A percentile compares a stretch with the other conserved stretches of the same genome.
Evolutionary conservation across 2,113 vertebrate genomes (phyloP).

Genomic region (Labeo catla): DNA sequence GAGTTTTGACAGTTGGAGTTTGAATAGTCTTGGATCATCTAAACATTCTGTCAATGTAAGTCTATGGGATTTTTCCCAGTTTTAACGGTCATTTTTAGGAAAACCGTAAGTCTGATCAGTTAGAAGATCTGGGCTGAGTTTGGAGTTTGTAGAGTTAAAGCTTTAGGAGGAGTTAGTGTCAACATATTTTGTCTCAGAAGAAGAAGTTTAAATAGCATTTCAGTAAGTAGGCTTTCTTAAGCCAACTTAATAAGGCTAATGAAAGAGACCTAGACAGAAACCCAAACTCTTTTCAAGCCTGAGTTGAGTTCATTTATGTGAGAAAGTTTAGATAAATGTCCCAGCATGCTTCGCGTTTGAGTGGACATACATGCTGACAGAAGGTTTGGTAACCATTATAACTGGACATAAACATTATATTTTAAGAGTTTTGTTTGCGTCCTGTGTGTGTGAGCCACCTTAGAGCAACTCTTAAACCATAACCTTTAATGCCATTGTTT

Average conservation of each 20-base stretch:
- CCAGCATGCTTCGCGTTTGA: background rate
- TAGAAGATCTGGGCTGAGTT: too few species aligned
- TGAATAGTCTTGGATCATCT: too few species aligned
- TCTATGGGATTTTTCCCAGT: too few species aligned
- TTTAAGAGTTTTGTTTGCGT: background rate
- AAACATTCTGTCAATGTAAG: too few species aligned
- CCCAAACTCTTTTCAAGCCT: background rate
- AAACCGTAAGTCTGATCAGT: too few species aligned
- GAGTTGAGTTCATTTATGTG: background rate
- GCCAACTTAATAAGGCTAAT: background rate
- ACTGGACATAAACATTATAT: background rate
- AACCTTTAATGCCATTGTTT: background rate
- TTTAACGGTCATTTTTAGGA: too few species aligned
- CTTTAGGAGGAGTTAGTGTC: too few species aligned
- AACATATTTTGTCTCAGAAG: too few species aligned
- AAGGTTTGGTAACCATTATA: background rate
- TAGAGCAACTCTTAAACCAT: background rate
- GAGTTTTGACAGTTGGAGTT: too few species aligned
- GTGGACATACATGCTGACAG: background rate
- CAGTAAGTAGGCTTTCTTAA: too few species aligned
- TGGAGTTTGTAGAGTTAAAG: too few species aligned
- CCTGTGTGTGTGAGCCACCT: background rate
- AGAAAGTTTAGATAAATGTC: background rate
- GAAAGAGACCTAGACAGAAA: background rate
- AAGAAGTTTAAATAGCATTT: too few species aligned